Conservation (phyloP, 2,888 invertebrate species). For the Furcula furcula region DNA sequence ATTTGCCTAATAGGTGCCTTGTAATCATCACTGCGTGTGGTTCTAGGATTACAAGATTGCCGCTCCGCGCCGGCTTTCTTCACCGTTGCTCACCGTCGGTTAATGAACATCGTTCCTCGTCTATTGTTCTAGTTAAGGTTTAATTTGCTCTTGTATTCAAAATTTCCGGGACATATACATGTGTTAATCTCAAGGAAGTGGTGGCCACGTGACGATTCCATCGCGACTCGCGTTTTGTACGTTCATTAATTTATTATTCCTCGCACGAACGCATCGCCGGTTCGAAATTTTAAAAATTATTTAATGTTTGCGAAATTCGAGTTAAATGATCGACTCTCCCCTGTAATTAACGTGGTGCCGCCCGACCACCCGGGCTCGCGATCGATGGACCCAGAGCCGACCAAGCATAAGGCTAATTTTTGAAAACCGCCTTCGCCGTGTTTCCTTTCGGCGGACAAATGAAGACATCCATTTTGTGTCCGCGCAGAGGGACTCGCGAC, state of each 20-base stretch:
- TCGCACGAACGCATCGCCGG: conserved; percentile 64
- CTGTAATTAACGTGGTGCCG: conserved; percentile 73
- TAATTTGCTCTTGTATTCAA: conserved; percentile 39
- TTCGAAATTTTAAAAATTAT: conserved; percentile 67
- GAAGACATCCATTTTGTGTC: conserved; percentile 51
- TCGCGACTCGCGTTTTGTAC: conserved; percentile 36
- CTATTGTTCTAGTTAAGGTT: conserved; percentile 69
- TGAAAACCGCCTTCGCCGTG: conserved; percentile 56
- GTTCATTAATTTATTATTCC: conserved; percentile 69
- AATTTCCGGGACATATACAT: conserved; percentile 12
- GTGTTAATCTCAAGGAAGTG: conserved; percentile 22
- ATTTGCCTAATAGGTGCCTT: conserved; percentile 81
- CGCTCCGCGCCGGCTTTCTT: conserved; percentile 55
- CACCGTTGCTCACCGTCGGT: conserved; percentile 45
- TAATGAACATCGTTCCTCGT: conserved; percentile 66
- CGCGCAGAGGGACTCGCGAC: conserved; percentile 37
- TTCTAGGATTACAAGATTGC: conserved; percentile 72
- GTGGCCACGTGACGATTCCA: conserved; percentile 14
- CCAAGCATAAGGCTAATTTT: conserved; percentile 63
- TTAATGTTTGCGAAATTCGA: conserved; percentile 75
- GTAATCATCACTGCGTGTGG: conserved; percentile 81
- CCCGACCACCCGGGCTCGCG: conserved; percentile 66
- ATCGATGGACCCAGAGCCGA: conserved; percentile 65
- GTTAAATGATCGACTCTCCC: conserved; percentile 71
- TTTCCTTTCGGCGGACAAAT: conserved; percentile 54